Evolutionary conservation across 2,888 invertebrate species (phyloP), one percentile per base, ranked within the genome.

Genomic region (Epistrophella euchroma): DNA sequence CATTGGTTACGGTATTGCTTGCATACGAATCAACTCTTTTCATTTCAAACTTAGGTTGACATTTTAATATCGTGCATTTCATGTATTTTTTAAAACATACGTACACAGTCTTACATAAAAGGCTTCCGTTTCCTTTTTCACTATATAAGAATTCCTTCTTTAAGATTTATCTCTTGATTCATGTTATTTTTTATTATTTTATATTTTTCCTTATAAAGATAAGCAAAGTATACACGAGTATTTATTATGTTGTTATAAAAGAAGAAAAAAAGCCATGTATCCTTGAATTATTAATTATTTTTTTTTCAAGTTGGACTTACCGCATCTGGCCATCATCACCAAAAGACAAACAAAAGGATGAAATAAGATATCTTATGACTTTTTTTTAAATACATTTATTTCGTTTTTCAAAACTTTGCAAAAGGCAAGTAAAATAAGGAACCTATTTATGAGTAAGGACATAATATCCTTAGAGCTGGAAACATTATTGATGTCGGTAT

Each of bases 91-190:
- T 62, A 47, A 58, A 71, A 28, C 32, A 13, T 50, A 35, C 10
- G n/a, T n/a, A 71, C 10, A 71, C 72, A 55, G 37, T 28, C n/a
- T n/a, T 25, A 19, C 35, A 32, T 32, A 43, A 19, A 75, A 74
- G 55, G 35, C 37, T 43, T 73, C 19, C 17, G 52, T 40, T 55
- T 79, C 45, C 71, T 80, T 75, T 64, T 25, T 66, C 52, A 22
- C 17, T 35, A 25, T 25, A n/a, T n/a, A 32, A 66, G 45, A 80
- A 66, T 45, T 80, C 37, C 37, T 58, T 68, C 75, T 68, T 43
- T 68, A 75, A 80, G 80, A 79, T 74, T 74, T 74, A 79, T 74
- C 83, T 79, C 56, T 74, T 84, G 56, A 84, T 71, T 72, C 75
- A 45, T 50, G 58, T 37, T 35, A n/a, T n/a, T n/a, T n/a, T n/a